Evolutionary conservation across 2,888 invertebrate species (phyloP), one percentile per base, ranked within the genome.

Genomic region (Beris morrisii): DNA sequence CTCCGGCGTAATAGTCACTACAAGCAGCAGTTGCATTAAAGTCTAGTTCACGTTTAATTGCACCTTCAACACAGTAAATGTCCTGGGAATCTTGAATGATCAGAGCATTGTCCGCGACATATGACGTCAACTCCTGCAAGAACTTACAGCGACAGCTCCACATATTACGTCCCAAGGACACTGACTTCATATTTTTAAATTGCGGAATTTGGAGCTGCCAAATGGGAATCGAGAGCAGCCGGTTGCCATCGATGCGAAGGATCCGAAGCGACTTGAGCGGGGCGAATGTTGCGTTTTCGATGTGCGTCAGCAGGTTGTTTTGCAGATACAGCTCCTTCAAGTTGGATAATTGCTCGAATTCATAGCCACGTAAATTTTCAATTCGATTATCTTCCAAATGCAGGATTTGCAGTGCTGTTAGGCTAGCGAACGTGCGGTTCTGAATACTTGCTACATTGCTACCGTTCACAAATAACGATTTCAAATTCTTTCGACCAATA

Each of bases 91-190:
- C 93, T 74, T 90, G 84, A 71, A 93, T 88, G 82, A 90, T 91
- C 77, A 89, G 85, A 59, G 90, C 88, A 78, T 92, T 92, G 77
- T 92, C 92, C 30, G 88, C 88, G 72, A 93, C 87, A 86, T 92
- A 94, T 69, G 88, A 84, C 70, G 92, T 91, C 72, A 93, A 83
- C 74, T 91, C 91, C 81, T 92, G 92, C 72, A 95, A 84, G 81
- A 92, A 94, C 79, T 92, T 90, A 81, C 95, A 95, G 74, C 93
- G 89, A 78, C 95, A 95, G 67, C 91, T 91, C 95, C 95, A 95
- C 69, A 88, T 87, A 81, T 95, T 95, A 73, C 89, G 87, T 9
- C 92, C 91, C 70, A 95, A 83, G 0, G 74, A 73, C 1, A 84
- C 74, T 1, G 81, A 79, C 32, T 85, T 83, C 67, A 81, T 58